Evolutionary conservation across 2,797 vertebrate species (phyloP), one percentile per base, ranked within the genome.

Genomic region (Poecilia wingei): DNA sequence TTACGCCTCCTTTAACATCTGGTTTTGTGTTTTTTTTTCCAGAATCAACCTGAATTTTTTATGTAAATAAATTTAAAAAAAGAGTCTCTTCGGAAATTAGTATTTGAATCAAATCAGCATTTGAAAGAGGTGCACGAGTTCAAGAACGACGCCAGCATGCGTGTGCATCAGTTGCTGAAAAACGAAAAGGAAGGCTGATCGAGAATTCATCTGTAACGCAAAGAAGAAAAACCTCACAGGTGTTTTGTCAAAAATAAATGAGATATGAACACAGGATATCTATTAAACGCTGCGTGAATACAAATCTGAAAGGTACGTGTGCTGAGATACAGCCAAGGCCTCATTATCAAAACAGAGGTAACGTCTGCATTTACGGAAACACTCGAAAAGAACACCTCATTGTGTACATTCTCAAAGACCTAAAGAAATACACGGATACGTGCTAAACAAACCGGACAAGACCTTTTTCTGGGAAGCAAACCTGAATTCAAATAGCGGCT

Each of bases 401-500:
- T 20, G 10, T 45, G 7, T 39, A 49, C 22, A 51, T 43, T 51
- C 57, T 78, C 10, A 43, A 33, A 49, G 43, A 20, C 79, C 14
- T 25, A 76, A 55, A 79, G 61, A 77, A 74, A 75, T 33, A 36
- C 75, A 77, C 10, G 57, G 72, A 80, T 10, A 41, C 45, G 25
- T 72, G 79, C 55, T 43, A 75, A 81, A 85, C 73, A 79, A 72
- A 83, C 49, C 53, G 71, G 59, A 87, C 76, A 53, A 81, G 68
- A 77, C 81, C 75, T 51, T 83, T 88, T 83, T 61, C 78, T 49
- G 61, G 22, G 77, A 81, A 74, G 80, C 84, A 79, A 41, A 45
- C 46, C 64, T 61, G 78, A 86, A 84, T 88, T 89, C 41, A 83
- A 88, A 88, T 72, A 82, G 85, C 74, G 82, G 46, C 88, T 82